Evolutionary conservation across 2,113 vertebrate species (phyloP), one percentile per base, ranked within the genome.

Genomic region (Caloenas nicobarica): DNA sequence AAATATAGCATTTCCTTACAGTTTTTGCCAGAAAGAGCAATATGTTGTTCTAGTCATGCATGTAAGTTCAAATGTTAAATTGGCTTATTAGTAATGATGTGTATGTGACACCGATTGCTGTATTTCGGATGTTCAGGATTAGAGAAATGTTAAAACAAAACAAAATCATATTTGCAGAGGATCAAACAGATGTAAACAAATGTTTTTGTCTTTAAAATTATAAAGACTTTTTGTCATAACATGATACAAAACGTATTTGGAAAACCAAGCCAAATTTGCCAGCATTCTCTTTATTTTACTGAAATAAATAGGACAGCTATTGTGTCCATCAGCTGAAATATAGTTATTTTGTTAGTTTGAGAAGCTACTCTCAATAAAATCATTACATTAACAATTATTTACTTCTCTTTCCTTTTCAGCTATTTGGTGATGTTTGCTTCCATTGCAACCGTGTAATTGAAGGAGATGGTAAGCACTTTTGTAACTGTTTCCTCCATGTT

Each of bases 401-500:
- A 53, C 60, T 89, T 93, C 53, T 68, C 53, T 70, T 82, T 84
- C 16, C 1, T 96, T 62, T 88, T 73, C 97, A 99, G 99, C 98
- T 99, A 2, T 99, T 99, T 40, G 99, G 99, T 87, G 99, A 99
- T 94, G 99, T 99, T 91, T 99, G 99, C 95, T 99, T 99, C 98
- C 99, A 99, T 95, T 99, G 99, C 98, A 99, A 99, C 81, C 99
- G 98, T 88, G 99, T 99, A 33, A 99, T 99, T 94, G 99, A 99
- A 98, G 99, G 99, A 94, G 99, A 99, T 70, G 99, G 99, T 99
- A 95, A 98, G 99, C 82, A 70, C 87, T 91, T 86, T 25, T 51
- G 31, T 51, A 7, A 66, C 34, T 74, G 36, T 68, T 85, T 86
- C 38, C 46, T 83, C 40, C 16, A 56, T 19, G 28, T 48, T 48